These are phyloP conservation scores for Eciton burchellii DNA, from an alignment of 1,140 invertebrate species.

Conservation along the genomic window DNA sequence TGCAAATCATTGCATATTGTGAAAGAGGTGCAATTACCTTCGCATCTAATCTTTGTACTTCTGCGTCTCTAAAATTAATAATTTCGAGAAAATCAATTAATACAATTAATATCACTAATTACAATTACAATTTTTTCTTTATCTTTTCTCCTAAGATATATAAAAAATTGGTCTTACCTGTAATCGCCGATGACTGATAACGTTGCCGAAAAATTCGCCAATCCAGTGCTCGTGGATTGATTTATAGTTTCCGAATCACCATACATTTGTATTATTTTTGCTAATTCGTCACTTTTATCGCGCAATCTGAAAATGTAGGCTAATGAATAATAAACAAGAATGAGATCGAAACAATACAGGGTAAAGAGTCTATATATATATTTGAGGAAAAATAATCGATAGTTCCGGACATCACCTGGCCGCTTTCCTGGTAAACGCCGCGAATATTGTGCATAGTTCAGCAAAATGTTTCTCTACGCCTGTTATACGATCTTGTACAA, in stretches of 20 bases:
- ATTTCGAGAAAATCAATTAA: background rate
- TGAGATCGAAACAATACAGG: background rate
- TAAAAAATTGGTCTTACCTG: constrained; percentile 77
- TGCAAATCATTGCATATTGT: constrained; percentile 90
- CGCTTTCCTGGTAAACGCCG: constrained; percentile 89
- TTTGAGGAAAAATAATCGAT: constrained; percentile 62
- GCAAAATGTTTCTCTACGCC: constrained; percentile 89
- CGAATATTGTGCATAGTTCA: constrained; percentile 89
- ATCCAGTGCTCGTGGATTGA: constrained; percentile 87
- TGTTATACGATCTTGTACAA: constrained; percentile 90
- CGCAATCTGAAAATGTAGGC: constrained; percentile 85
- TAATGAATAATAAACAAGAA: background rate
- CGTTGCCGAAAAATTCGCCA: constrained; percentile 88
- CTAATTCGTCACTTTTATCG: constrained; percentile 90
- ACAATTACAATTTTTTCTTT: too few species aligned
- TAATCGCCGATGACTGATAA: constrained; percentile 90
- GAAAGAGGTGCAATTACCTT: constrained; percentile 89
- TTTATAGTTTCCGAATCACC: constrained; percentile 90
- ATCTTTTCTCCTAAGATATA: background rate
- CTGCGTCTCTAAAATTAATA: constrained; percentile 85
- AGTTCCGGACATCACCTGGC: constrained; percentile 86
- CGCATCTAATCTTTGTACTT: constrained; percentile 89
- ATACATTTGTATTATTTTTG: constrained; percentile 88
- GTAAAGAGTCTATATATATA: background rate
- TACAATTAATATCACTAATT: background rate